Base-by-base conservation (phyloP, 1,140 invertebrate genomes). In the Drosophila chauvacae region DNA sequence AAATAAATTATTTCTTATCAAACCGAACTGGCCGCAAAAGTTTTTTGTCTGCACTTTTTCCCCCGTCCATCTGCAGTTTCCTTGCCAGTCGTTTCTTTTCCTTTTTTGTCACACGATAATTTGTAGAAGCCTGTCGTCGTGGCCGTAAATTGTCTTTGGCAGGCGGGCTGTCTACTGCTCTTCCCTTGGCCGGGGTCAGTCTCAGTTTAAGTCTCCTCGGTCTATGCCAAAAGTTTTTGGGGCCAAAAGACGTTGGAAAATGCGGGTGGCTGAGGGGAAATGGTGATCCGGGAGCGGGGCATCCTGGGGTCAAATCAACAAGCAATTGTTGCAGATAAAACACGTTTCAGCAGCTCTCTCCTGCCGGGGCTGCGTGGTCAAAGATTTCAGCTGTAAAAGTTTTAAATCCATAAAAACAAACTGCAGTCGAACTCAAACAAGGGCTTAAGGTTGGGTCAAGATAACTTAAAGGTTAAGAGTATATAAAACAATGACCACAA, bases 1-100 rank as follows among this genome's bases (percentile, higher is more conserved):
- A 86, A 88, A 87, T 87, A 87, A 87, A 87, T 87, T 87, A 88
- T 90, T 88, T 80, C 84, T 87, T 87, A 87, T 87, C 84, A 88
- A 84, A 74, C 80, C 70, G 66, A 80, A 80, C 80, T 83, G 68
- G 80, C 84, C 84, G 72, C 83, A 87, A 84, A 88, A 87, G 64
- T 84, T 87, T 82, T 82, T 76, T 69, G 78, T 81, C 74, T 62
- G 68, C 61, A 73, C 63, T 74, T 77, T 63, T 57, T 33, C 60
- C 68, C 64, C 66, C 68, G 16, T 70, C 71, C 59, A 44, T 58
- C 39, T 66, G 51, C 53, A 56, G 47, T n/a, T 71, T 45, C 51
- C 33, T 61, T 23, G 28, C 53, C 53, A 56, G 18, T 39, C 35
- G 53, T 33, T 64, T 51, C 41, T 37, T 45, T 62, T 62, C 44